Conservation (phyloP, 2,888 invertebrate genomes). For the Stenurella melanura region DNA sequence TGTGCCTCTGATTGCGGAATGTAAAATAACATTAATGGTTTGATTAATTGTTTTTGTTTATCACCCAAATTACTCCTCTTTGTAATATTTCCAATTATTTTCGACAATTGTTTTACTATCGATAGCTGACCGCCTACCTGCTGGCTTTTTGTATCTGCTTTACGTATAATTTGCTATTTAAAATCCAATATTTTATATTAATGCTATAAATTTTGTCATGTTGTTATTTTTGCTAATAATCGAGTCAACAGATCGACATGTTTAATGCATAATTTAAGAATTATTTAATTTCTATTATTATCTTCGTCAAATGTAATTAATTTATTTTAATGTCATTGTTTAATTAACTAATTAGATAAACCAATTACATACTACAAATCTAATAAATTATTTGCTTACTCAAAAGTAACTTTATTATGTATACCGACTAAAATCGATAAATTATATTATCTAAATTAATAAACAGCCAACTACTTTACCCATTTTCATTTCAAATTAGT, state of each 20-base stretch:
- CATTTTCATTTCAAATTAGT: background rate
- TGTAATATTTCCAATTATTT: constrained; percentile 70
- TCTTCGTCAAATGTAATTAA: constrained; percentile 18
- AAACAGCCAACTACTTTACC: background rate
- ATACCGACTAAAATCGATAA: constrained; percentile 21
- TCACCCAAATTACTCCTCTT: constrained; percentile 70
- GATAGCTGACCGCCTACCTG: constrained; percentile 51
- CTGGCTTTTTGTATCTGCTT: constrained; percentile 50
- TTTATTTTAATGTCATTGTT: constrained; percentile 33
- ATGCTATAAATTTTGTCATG: constrained; percentile 39
- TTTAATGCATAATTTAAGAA: constrained; percentile 31
- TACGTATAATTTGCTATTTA: constrained; percentile 52
- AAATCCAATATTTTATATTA: constrained; percentile 56
- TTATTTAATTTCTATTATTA: constrained; percentile 25
- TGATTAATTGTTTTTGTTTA: constrained; percentile 73
- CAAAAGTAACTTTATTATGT: constrained; percentile 18
- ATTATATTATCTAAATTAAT: constrained; percentile 21
- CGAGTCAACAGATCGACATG: constrained; percentile 13
- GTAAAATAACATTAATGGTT: constrained; percentile 71
- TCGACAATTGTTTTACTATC: constrained; percentile 64
- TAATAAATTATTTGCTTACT: constrained; percentile 30
- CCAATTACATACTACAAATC: constrained; percentile 25
- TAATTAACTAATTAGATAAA: constrained; percentile 38
- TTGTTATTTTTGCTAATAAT: constrained; percentile 18
- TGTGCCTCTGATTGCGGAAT: constrained; percentile 69